Evolutionary conservation across 92 coral and sea anemone genomes (phyloP), one percentile per base, ranked within the genome.

Genomic region (Umimayanthus chanpuru): DNA sequence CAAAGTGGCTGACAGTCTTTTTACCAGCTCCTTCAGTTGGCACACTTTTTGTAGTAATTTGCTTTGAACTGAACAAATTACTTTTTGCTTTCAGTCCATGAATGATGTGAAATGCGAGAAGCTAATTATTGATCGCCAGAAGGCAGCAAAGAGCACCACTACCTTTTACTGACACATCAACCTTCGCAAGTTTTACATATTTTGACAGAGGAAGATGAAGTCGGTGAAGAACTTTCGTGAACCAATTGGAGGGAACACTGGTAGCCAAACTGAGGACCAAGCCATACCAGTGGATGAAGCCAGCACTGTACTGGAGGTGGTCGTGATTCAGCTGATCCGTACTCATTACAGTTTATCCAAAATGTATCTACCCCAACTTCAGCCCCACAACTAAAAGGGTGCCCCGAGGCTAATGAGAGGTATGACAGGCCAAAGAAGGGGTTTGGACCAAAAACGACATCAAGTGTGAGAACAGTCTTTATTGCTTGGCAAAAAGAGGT

Each of bases 401-500:
- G n/a, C n/a, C n/a, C n/a, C n/a, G n/a, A n/a, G 1, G 76, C 11
- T 9, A 40, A 81, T 26, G 26, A 44, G 11, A 65, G 38, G 14
- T 43, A 65, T 25, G 61, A 65, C 28, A 65, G 76, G 39, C 86
- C n/a, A 9, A 10, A 65, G 7, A 36, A 23, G 11, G 91, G 85
- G 0, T 91, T 58, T 49, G 85, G 88, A 15, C 76, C 82, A 4
- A 92, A 89, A 36, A 43, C 76, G 58, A 76, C 73, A 0, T 73
- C 86, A 36, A 76, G 89, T 53, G 86, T 85, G 6, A 80, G 88
- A 29, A 36, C 38, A 20, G 80, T 86, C 23, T 90, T 92, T 67
- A 85, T 88, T 18, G 50, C 91, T 14, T 79, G 76, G 49, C 93
- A 92, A 36, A 90, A 92, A 40, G 85, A 88, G 6, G 80, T 92